Evolutionary conservation across 2,888 invertebrate species (phyloP), one percentile per base, ranked within the genome.

Genomic region (Ophioninae sp.): DNA sequence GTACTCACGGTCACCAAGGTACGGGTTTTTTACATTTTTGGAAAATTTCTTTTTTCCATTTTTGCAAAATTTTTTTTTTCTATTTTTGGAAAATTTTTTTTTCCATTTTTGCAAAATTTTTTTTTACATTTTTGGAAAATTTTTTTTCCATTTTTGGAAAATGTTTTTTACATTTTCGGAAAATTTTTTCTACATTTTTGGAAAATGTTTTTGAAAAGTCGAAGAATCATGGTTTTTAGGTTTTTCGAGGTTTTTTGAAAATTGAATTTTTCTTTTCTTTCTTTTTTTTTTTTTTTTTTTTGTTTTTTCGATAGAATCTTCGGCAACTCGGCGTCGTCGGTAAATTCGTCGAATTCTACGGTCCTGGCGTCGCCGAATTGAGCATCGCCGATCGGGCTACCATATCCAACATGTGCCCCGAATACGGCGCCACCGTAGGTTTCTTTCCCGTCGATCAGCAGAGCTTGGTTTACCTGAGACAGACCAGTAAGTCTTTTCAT

Each of bases 301-400:
- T 13, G 13, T 10, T 5, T 44, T 44, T 51, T 51, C 13, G 13
- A 10, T 10, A 90, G 90, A 87, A 90, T 79, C 94, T 99, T 77
- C 96, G 99, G 20, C 96, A 98, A 88, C 92, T 99, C 69, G 99
- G 99, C 59, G 99, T 99, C 8, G 99, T 99, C 75, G 99, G 99
- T 5, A 99, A 99, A 91, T 99, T 99, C 94, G 99, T 99, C 6
- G 99, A 99, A 94, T 99, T 99, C 94, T 99, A 97, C 93, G 99
- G 99, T 0, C 96, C 98, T 0, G 99, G 99, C 2, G 98, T 99
- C 5, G 93, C 95, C 0, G 96, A 97, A 79, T 93, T 99, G 6
- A 98, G 98, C 78, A 98, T 99, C 84, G 99, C 99, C 0, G 99
- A 99, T 94, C 94, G 99, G 65, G 99, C 99, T 0, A 99, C 99